A percentile compares a stretch with the other conserved stretches of the same genome.
Evolutionary conservation across 2,888 invertebrate species (phyloP).

Genomic region (Pristionchus maxplancki): DNA sequence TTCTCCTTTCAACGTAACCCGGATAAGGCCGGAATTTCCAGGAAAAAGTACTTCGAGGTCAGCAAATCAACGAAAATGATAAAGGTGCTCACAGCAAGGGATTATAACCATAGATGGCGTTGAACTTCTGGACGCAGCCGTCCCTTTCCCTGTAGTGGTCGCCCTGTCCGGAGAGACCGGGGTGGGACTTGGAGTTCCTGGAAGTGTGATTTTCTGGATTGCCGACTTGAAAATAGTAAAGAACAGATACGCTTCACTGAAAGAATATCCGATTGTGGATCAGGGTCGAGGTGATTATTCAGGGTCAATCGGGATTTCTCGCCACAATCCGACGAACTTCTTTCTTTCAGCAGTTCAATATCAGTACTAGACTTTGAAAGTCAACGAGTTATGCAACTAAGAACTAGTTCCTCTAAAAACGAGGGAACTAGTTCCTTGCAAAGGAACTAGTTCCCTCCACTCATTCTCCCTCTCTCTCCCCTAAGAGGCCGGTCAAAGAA

Average conservation of each 20-base stretch:
- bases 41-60: no score
- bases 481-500: background rate
- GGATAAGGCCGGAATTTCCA: no score
- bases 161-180: constrained; percentile 1
- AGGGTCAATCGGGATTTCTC: background rate
- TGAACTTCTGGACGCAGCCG: constrained; percentile 14
- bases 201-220: background rate
- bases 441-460: no score
- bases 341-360: background rate
- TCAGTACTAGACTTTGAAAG: no score
- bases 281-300: background rate
- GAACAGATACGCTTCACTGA: background rate
- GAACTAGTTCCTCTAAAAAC: no score
- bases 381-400: no score
- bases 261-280: background rate
- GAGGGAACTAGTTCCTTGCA: no score
- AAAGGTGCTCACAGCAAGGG: constrained; percentile 82
- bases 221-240: background rate
- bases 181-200: background rate
- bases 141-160: constrained; percentile 28
- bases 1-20: no score
- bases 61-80: background rate
- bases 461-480: no score
- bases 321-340: background rate
- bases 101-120: constrained; percentile 31